phyloP scores from a whole-genome alignment of 2,888 invertebrate genomes.

The Andrena chrysosceles region DNA sequence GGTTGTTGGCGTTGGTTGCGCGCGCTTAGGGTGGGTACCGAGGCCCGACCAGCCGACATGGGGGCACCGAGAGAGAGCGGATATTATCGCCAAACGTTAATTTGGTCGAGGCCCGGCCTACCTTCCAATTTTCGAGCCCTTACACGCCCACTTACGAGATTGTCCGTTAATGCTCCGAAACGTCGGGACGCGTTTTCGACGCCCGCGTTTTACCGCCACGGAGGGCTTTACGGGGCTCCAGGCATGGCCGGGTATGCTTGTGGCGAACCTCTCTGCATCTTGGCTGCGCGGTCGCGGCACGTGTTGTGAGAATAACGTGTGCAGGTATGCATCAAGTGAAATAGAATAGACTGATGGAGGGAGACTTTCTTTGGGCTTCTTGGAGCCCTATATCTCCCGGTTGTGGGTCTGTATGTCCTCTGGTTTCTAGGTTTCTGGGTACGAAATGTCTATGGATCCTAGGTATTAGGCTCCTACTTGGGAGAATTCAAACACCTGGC shows the following conservation, averaged over 20 bases:
- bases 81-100: conserved; percentile 85
- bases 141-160: conserved; percentile 85
- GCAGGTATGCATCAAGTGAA: neutral
- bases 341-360: conserved; percentile 7
- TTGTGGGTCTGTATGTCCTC: neutral
- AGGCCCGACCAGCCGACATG: conserved; percentile 59
- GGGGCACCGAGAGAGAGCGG: conserved; percentile 79
- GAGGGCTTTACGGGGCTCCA: conserved; percentile 36
- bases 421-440: neutral
- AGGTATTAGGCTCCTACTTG: neutral
- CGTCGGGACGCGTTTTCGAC: conserved; percentile 81
- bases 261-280: conserved; percentile 1
- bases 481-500: neutral
- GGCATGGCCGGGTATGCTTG: neutral
- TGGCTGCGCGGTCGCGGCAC: conserved; percentile 1
- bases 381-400: neutral
- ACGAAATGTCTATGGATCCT: neutral
- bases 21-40: conserved; percentile 65
- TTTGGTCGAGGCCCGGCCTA: conserved; percentile 83
- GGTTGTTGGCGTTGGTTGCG: conserved; percentile 62
- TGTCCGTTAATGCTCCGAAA: conserved; percentile 83
- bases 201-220: conserved; percentile 74
- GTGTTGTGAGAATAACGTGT: conserved; percentile 14
- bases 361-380: neutral
- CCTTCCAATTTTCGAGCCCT: conserved; percentile 85